Conservation (phyloP, 2,888 invertebrate genomes). For the Agrilus biguttatus region DNA sequence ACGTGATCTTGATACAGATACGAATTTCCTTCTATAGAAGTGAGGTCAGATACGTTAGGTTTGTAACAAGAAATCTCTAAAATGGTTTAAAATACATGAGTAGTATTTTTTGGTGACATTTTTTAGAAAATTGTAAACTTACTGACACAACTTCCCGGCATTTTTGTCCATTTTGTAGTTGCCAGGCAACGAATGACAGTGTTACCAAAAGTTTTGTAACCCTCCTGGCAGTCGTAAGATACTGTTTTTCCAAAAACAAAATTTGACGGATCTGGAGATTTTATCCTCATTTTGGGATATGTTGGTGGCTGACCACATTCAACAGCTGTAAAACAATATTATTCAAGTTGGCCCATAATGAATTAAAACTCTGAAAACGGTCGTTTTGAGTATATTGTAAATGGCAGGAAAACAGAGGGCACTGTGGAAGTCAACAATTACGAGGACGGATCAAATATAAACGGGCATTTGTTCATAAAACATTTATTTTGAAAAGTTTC, state of each 20-base stretch:
- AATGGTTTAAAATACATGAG: conserved; percentile 6
- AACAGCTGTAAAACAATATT: conserved; percentile 21
- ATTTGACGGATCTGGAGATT: conserved; percentile 14
- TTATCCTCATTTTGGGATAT: conserved; percentile 21
- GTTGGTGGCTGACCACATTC: conserved; percentile 26
- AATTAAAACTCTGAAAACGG: no score
- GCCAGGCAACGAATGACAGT: conserved; percentile 29
- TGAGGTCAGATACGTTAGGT: conserved; percentile 29
- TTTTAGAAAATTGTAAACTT: conserved; percentile 13
- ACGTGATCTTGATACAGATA: conserved; percentile 35
- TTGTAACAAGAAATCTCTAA: conserved; percentile 37
- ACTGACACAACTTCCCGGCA: conserved; percentile 37
- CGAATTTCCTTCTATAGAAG: conserved; percentile 31
- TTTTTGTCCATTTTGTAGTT: conserved; percentile 36
- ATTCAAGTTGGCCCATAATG: no score
- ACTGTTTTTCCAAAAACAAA: conserved; percentile 29
- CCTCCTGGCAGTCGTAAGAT: conserved; percentile 32
- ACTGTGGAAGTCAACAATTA: no score
- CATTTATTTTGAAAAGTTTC: no score
- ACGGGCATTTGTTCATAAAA: no score
- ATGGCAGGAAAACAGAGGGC: no score
- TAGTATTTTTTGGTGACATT: no score
- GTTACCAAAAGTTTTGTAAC: conserved; percentile 33
- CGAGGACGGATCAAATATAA: no score
- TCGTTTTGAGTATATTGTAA: no score